Conservation (phyloP, 37 sponge, comb jelly and placozoan species). For the Spongilla lacustris region DNA sequence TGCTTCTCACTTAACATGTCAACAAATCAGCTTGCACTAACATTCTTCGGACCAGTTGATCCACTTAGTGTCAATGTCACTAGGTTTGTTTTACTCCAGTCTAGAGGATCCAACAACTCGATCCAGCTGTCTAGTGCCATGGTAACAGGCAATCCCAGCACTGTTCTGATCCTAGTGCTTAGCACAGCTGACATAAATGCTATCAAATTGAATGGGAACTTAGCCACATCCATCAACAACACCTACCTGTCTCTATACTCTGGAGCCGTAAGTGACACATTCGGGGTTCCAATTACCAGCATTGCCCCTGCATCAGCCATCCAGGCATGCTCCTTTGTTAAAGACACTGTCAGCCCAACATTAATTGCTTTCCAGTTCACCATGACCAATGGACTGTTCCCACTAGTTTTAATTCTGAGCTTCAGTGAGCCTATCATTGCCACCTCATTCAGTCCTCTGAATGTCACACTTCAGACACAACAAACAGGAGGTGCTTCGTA, state of each 20-base stretch:
- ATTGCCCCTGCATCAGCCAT: slow-evolving; percentile 18
- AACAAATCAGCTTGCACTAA: slow-evolving; percentile 51
- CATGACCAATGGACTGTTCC: slow-evolving; percentile 62
- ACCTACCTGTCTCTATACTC: slow-evolving; percentile 64
- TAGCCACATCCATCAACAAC: slow-evolving; percentile 30
- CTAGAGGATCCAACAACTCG: slow-evolving; percentile 37
- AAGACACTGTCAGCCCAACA: slow-evolving; percentile 49
- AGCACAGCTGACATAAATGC: slow-evolving; percentile 56
- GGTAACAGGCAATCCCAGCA: slow-evolving; percentile 43
- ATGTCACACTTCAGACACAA: slow-evolving; percentile 74
- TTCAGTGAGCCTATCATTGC: slow-evolving; percentile 77
- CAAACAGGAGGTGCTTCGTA: slow-evolving; percentile 9
- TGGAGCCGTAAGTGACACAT: slow-evolving; percentile 62
- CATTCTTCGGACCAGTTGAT: slow-evolving; percentile 83
- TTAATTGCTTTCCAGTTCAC: slow-evolving; percentile 51
- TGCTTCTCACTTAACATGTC: slow-evolving; percentile 68
- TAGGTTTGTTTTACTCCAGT: slow-evolving; percentile 45
- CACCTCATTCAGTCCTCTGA: slow-evolving; percentile 52
- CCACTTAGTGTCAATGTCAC: slow-evolving; percentile 55
- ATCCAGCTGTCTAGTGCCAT: slow-evolving; percentile 32
- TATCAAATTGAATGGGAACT: slow-evolving; percentile 53
- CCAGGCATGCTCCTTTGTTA: slow-evolving; percentile 34
- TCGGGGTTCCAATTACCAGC: slow-evolving; percentile 45
- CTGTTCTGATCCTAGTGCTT: slow-evolving; percentile 29
- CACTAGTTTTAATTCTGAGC: slow-evolving; percentile 62